Percentiles rank a stretch among this genome's conserved stretches.
phyloP scores from a whole-genome alignment of 2,797 vertebrate species.

The Heterohyrax brucei region DNA sequence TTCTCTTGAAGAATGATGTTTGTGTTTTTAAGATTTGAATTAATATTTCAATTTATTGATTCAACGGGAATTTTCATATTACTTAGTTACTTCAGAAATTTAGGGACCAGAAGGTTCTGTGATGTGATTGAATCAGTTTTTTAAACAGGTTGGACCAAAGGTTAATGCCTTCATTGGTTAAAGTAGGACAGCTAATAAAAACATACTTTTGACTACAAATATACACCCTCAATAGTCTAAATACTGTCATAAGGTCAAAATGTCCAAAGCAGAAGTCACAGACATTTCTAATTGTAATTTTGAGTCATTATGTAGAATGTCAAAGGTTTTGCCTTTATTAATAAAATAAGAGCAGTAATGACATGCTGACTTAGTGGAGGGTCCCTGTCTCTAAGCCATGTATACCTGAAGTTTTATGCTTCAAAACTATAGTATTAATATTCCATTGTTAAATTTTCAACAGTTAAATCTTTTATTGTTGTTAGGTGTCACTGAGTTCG shows the following conservation, averaged over 20 bases:
- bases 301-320: constrained; percentile 71
- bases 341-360: constrained; percentile 72
- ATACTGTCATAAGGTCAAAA: constrained; percentile 82
- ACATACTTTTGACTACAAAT: constrained; percentile 1
- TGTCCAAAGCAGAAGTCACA: constrained; percentile 79
- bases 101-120: neutral
- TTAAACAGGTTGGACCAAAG: constrained; percentile 34
- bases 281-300: constrained; percentile 78
- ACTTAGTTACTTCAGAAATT: constrained; percentile 38
- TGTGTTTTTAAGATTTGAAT: constrained; percentile 47
- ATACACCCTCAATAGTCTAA: constrained; percentile 69
- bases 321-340: constrained; percentile 70
- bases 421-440: constrained; percentile 46
- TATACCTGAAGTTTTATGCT: constrained; percentile 62
- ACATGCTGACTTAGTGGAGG: constrained; percentile 48
- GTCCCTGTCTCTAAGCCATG: neutral
- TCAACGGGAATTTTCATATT: constrained; percentile 69
- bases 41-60: constrained; percentile 68
- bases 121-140: constrained; percentile 39
- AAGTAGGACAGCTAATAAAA: neutral
- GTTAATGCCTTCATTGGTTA: constrained; percentile 47
- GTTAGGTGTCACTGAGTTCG: too few species aligned
- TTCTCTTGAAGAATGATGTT: constrained; percentile 62
- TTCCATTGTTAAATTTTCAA: constrained; percentile 70
- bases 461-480: constrained; percentile 40